Percentiles rank a stretch among this genome's conserved stretches.
Conservation (phyloP, 53 echinoderm and acorn worm genomes). For the Zoroaster sp. region DNA sequence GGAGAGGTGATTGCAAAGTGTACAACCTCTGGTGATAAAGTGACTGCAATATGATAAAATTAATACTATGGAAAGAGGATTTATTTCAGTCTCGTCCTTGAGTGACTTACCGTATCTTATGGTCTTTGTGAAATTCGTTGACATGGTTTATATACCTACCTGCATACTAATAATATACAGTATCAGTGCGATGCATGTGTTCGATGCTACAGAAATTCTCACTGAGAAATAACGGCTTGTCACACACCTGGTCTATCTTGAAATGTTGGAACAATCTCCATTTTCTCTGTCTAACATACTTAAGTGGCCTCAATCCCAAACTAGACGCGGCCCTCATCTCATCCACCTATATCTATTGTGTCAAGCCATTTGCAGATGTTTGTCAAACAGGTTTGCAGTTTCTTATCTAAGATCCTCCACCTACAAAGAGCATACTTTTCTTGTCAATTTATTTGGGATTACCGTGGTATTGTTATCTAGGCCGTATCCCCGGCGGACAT, state of each 20-base stretch:
- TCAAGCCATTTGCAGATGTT: slow-evolving; percentile 22
- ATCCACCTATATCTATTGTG: neutral
- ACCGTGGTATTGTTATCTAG: slow-evolving; percentile 8
- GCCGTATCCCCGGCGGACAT: neutral
- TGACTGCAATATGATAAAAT: too few relatives aligned
- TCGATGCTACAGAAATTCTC: neutral
- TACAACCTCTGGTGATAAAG: too few relatives aligned
- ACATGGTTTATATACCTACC: neutral
- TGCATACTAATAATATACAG: too few relatives aligned
- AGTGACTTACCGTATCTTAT: too few relatives aligned
- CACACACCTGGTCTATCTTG: slow-evolving; percentile 24
- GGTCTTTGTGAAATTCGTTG: too few relatives aligned
- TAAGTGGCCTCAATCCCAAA: neutral
- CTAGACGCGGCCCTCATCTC: neutral
- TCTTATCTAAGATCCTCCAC: neutral
- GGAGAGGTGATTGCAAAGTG: too few relatives aligned
- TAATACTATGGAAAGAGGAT: too few relatives aligned
- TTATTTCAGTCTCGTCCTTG: too few relatives aligned
- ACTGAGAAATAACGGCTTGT: neutral
- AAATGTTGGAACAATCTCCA: slow-evolving; percentile 13
- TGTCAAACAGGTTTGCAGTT: slow-evolving; percentile 3
- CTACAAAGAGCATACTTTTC: slow-evolving; percentile 27
- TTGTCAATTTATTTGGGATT: slow-evolving; percentile 46
- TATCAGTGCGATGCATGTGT: neutral
- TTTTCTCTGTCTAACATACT: neutral